Evolutionary conservation across 2,113 vertebrate genomes (phyloP).

Genomic region (Nipponia nippon): DNA sequence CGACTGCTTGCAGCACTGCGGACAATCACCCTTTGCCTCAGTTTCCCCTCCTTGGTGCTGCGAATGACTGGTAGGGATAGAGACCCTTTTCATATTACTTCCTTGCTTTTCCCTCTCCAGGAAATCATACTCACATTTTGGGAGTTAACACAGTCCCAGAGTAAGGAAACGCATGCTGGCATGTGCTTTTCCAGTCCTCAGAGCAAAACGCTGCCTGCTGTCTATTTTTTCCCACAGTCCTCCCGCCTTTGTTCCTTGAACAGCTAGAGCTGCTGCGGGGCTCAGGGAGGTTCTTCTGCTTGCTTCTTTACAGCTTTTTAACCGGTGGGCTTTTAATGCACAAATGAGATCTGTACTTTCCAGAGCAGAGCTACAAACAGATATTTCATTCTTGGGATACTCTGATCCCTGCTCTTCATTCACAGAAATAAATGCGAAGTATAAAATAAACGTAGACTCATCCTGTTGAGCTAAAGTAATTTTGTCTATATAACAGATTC

Average conservation of each 20-base stretch:
- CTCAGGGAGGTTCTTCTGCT: background rate
- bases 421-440: background rate
- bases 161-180: background rate
- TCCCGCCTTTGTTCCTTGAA: background rate
- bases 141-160: background rate
- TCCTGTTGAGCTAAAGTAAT: background rate
- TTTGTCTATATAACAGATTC: background rate
- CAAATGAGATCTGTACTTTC: background rate
- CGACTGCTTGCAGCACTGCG: rapidly evolving
- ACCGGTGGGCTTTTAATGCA: rapidly evolving
- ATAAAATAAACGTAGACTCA: background rate
- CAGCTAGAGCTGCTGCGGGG: background rate
- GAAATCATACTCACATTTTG: background rate
- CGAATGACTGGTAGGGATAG: background rate
- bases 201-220: background rate
- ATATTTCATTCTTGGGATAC: background rate
- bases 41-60: background rate
- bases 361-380: background rate
- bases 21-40: background rate
- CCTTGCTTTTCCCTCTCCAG: background rate
- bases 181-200: background rate
- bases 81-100: background rate
- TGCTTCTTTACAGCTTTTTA: background rate
- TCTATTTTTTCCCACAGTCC: background rate
- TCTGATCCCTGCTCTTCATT: background rate